phyloP scores from a whole-genome alignment of 2,113 vertebrate species.

The Tragelaphus buxtoni region DNA sequence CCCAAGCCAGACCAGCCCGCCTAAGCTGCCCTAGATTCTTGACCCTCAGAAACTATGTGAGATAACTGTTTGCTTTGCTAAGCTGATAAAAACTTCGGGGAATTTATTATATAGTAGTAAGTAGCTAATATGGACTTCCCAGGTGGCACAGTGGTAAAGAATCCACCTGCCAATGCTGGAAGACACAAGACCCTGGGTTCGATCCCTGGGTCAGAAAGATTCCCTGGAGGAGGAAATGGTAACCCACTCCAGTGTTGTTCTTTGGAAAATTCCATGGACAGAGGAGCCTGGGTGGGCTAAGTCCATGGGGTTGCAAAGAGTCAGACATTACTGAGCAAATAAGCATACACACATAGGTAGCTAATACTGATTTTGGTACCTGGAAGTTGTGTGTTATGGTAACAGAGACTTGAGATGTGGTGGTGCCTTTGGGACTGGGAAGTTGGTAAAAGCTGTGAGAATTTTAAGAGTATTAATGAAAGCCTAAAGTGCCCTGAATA shows the following conservation, averaged over 20 bases:
- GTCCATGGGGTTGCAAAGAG: background rate
- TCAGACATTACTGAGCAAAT: background rate
- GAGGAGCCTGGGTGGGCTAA: background rate
- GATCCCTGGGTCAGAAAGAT: background rate
- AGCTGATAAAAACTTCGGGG: background rate
- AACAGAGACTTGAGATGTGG: background rate
- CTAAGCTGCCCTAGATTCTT: slow-evolving; percentile 1
- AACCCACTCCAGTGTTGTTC: background rate
- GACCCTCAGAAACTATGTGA: background rate
- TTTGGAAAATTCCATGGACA: background rate
- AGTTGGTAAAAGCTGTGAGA: background rate
- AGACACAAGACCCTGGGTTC: background rate
- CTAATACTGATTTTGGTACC: background rate
- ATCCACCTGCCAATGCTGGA: background rate
- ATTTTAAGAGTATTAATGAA: background rate
- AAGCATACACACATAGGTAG: background rate
- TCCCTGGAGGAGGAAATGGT: background rate
- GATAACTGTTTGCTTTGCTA: background rate
- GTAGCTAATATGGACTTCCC: background rate
- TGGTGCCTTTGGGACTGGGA: background rate
- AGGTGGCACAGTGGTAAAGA: background rate
- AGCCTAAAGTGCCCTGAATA: background rate
- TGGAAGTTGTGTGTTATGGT: background rate
- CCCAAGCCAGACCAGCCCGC: background rate
- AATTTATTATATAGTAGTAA: background rate